Evolutionary conservation across 2,113 vertebrate genomes (phyloP).

Genomic region (Pteruthius melanotis): DNA sequence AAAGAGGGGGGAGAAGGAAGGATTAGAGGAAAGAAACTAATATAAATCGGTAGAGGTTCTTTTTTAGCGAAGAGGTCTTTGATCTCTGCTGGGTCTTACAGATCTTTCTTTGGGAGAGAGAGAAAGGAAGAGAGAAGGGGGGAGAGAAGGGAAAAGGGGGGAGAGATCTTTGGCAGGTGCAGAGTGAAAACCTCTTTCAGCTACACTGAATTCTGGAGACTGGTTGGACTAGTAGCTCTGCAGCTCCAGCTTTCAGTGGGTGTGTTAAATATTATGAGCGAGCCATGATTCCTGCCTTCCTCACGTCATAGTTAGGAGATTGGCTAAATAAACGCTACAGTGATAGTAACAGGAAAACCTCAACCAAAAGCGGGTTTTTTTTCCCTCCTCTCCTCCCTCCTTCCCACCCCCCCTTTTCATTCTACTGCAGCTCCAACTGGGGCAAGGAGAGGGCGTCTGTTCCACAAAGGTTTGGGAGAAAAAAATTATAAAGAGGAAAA

Average conservation of each 20-base stretch:
- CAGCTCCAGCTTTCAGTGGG: conserved; percentile 74
- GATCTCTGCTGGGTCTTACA: conserved; percentile 42
- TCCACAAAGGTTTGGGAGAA: background rate
- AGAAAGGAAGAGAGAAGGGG: background rate
- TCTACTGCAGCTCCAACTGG: conserved; percentile 79
- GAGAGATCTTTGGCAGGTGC: conserved; percentile 75
- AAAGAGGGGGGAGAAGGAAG: background rate
- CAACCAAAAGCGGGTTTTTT: conserved; percentile 41
- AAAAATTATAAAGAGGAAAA: background rate
- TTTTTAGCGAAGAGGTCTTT: conserved; percentile 50
- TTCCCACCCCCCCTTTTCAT: conserved; percentile 50
- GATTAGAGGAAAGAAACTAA: conserved; percentile 31
- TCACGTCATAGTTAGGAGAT: conserved; percentile 90
- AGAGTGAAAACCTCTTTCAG: conserved; percentile 64
- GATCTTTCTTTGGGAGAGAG: conserved; percentile 23
- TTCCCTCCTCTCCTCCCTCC: conserved; percentile 31
- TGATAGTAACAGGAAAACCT: conserved; percentile 79
- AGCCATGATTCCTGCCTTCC: conserved; percentile 85
- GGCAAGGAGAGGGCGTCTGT: conserved; percentile 84
- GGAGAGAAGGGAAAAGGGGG: background rate
- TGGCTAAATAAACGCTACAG: conserved; percentile 83
- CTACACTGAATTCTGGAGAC: conserved; percentile 61
- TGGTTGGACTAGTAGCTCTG: conserved; percentile 65
- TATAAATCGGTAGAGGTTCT: conserved; percentile 48
- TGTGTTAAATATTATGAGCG: conserved; percentile 89